Percentiles rank a stretch among this genome's conserved stretches.
Evolutionary conservation across 2,888 invertebrate species (phyloP).

Genomic region (Cancer borealis): DNA sequence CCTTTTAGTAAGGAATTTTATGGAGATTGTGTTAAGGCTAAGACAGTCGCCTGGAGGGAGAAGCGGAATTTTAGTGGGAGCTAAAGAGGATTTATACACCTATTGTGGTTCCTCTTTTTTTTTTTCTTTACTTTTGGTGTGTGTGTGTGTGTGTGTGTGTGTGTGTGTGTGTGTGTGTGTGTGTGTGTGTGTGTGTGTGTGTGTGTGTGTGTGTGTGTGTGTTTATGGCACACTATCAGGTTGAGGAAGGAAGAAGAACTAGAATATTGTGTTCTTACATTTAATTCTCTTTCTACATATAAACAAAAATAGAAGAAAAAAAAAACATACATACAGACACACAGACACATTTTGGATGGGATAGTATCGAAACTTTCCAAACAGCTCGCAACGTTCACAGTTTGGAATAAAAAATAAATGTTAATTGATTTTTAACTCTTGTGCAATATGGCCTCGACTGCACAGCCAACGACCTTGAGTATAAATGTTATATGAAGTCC

Average conservation of each 20-base stretch:
- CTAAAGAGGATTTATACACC: constrained; percentile 34
- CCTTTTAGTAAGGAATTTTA: constrained; percentile 29
- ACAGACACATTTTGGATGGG: no score
- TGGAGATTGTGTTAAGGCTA: constrained; percentile 6
- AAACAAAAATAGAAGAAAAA: neutral
- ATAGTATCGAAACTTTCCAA: no score
- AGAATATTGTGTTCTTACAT: neutral
- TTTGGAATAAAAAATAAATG: no score
- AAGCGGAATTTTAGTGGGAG: neutral
- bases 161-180: no score
- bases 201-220: no score
- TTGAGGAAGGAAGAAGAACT: neutral
- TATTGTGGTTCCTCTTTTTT: neutral
- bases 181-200: no score
- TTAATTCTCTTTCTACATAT: neutral
- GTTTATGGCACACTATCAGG: neutral
- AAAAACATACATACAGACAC: no score
- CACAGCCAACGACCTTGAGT: neutral
- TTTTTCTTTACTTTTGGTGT: neutral
- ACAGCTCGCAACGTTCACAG: no score
- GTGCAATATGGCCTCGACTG: no score
- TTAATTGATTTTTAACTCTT: no score
- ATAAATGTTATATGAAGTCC: neutral
- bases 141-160: no score
- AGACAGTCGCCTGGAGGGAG: neutral